Conservation (phyloP, 2,113 vertebrate genomes). For the Ictalurus furcatus region DNA sequence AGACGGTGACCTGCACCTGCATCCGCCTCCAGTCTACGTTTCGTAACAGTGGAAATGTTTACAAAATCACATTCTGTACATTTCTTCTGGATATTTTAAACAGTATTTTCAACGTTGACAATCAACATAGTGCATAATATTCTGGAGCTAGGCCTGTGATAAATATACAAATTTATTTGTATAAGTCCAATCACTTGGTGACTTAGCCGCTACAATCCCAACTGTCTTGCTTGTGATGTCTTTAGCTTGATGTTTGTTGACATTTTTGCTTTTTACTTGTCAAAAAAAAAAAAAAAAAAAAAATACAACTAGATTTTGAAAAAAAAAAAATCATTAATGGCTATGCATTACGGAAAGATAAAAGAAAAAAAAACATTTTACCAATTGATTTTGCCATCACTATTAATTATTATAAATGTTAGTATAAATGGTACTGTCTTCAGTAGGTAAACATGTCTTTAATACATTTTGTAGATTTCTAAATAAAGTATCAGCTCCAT, state of each 20-base stretch:
- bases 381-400: not conserved
- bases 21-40: no score
- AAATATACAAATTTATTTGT: not conserved
- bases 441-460: not conserved
- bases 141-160: not conserved
- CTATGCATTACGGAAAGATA: not conserved
- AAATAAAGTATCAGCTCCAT: slow-evolving; percentile 42
- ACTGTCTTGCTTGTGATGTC: not conserved
- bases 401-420: not conserved
- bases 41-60: not conserved
- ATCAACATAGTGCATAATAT: not conserved
- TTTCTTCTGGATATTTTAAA: not conserved
- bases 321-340: no score
- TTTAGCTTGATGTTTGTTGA: not conserved
- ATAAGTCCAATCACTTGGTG: not conserved
- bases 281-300: not conserved
- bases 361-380: not conserved
- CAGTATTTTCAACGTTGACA: not conserved
- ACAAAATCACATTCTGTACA: not conserved
- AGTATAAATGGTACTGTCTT: not conserved
- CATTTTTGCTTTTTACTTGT: not conserved
- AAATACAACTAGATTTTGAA: not conserved
- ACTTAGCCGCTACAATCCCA: not conserved
- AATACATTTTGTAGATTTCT: not conserved
- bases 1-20: no score